Base-by-base conservation (phyloP, 2,888 invertebrate genomes). In the Agrochola circellaris region DNA sequence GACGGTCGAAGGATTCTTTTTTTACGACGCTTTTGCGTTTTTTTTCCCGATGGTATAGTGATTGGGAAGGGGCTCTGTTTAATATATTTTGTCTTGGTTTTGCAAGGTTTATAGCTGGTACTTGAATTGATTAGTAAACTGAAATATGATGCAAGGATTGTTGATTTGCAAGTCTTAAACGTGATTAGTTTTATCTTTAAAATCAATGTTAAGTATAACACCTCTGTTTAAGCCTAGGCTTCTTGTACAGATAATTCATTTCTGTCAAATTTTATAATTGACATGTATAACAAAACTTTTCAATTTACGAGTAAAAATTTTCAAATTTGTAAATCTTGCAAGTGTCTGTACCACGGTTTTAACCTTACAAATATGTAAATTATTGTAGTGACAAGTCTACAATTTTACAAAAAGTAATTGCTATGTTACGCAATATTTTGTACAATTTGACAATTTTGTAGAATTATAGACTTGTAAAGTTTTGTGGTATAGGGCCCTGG, bases 1-100 rank as follows among this genome's bases (percentile, higher is more conserved):
- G 88, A 82, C 84, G 87, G 88, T 90, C 87, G 87, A 87, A 89
- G 88, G 90, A 82, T 90, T 90, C 89, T 91, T 94, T 95, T 94
- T 94, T 93, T 92, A 89, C 86, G 86, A 84, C 85, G 90, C 91
- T 91, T 90, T 89, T 86, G 85, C 87, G 84, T 83, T 75, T 79
- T 80, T 88, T 89, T 90, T 93, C 93, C 91, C 81, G 79, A 84
- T 88, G 78, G 56, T 72, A 38, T 74, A 60, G 75, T 75, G 83
- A 8, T 66, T 26, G 48, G 83, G 65, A 85, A 75, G 82, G 2
- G 79, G 89, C 91, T 93, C 92, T 89, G 85, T 84, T 84, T 87
- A 0, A 38, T 6, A 8, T 60, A 7, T 15, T 26, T 60, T 60
- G 20, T 26, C 15, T 15, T 7, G 58, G 15, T 26, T 26, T 58